phyloP scores from a whole-genome alignment of 2,888 invertebrate genomes.

The Limnephilus lunatus region DNA sequence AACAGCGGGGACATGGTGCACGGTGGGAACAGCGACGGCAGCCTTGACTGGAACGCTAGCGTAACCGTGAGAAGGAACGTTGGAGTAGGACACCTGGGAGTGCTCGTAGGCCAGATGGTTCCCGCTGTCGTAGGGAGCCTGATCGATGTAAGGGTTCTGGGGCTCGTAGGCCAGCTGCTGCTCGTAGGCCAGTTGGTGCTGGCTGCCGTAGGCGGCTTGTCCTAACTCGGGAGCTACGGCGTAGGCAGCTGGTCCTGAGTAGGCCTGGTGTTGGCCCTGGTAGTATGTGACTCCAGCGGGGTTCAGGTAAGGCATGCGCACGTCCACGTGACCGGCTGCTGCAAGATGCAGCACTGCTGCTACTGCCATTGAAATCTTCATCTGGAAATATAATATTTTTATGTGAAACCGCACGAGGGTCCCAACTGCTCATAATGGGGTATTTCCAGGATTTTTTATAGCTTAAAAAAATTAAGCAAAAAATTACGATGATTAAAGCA shows the following conservation, averaged over 20 bases:
- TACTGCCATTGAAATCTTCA: conserved; percentile 68
- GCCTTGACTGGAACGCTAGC: conserved; percentile 63
- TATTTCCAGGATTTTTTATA: too few relatives aligned
- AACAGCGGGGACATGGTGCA: conserved; percentile 73
- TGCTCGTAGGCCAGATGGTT: conserved; percentile 28
- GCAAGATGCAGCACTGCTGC: conserved; percentile 61
- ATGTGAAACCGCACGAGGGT: not conserved
- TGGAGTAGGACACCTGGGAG: conserved; percentile 33
- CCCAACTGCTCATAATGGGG: too few relatives aligned
- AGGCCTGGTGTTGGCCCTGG: conserved; percentile 68
- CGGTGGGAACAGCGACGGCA: conserved; percentile 65
- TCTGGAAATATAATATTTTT: conserved; percentile 64
- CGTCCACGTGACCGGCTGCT: conserved; percentile 65
- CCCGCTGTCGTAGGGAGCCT: not conserved
- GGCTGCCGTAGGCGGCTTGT: conserved; percentile 36
- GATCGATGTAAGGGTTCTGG: conserved; percentile 12
- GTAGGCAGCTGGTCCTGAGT: conserved; percentile 67
- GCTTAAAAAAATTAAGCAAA: too few relatives aligned
- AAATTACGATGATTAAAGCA: too few relatives aligned
- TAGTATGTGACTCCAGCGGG: conserved; percentile 77
- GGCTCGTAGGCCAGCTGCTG: conserved; percentile 42
- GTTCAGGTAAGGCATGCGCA: conserved; percentile 74
- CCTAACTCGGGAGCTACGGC: conserved; percentile 64
- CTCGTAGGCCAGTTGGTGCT: conserved; percentile 38
- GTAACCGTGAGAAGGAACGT: conserved; percentile 31